Evolutionary conservation across 2,888 invertebrate species (phyloP).

Genomic region (Polymixis flavicincta): DNA sequence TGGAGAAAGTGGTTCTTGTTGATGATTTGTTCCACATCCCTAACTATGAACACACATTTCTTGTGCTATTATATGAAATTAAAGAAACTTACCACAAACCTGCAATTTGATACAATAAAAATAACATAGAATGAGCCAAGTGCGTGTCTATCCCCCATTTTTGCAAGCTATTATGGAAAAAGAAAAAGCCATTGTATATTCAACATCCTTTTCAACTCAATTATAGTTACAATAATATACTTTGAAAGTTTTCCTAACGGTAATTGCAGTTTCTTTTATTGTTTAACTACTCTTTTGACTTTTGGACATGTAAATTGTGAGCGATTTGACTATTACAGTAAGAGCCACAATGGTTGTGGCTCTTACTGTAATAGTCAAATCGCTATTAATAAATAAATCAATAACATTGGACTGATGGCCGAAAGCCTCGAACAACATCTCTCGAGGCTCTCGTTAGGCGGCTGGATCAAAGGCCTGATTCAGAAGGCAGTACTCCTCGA

Average conservation of each 20-base stretch:
- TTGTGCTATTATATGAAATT: neutral
- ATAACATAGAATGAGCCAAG: slow-evolving; percentile 15
- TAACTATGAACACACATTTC: too few relatives aligned
- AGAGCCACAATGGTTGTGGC: too few relatives aligned
- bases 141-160: slow-evolving; percentile 43
- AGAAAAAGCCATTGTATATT: slow-evolving; percentile 24
- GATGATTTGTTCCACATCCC: too few relatives aligned
- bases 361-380: too few relatives aligned
- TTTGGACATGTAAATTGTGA: slow-evolving; percentile 3
- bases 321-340: neutral
- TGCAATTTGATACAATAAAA: slow-evolving; percentile 27
- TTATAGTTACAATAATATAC: slow-evolving; percentile 7
- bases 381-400: too few relatives aligned
- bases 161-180: slow-evolving; percentile 23
- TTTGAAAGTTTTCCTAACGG: slow-evolving; percentile 26
- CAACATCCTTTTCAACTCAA: slow-evolving; percentile 33
- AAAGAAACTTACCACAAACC: neutral
- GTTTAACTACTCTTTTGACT: slow-evolving; percentile 23
- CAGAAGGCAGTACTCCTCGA: too few relatives aligned
- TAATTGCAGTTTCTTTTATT: slow-evolving; percentile 29
- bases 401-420: too few relatives aligned
- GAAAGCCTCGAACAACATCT: too few relatives aligned
- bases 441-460: too few relatives aligned
- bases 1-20: too few relatives aligned
- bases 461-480: too few relatives aligned